Conservation (phyloP, 2,888 invertebrate genomes). For the Scaptodrosophila latifasciaeformis region DNA sequence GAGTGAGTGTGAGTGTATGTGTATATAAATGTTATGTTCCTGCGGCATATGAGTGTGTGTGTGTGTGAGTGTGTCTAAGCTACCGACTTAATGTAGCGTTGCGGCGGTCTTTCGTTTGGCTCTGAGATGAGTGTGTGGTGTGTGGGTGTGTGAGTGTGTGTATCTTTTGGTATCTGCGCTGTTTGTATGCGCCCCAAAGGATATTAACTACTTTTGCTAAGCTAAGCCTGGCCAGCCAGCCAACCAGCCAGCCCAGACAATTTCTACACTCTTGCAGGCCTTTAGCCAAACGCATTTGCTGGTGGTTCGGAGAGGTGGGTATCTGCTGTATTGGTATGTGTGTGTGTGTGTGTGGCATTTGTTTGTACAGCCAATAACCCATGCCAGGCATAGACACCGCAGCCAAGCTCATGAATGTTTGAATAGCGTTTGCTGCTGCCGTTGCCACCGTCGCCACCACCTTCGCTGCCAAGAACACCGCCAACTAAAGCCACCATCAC, state of each 20-base stretch:
- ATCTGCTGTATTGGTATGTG: too few relatives aligned
- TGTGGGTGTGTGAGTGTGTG: too few relatives aligned
- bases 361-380: constrained; percentile 44
- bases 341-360: too few relatives aligned
- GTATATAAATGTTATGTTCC: too few relatives aligned
- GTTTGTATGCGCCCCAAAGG: constrained; percentile 35
- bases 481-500: constrained; percentile 29
- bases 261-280: too few relatives aligned
- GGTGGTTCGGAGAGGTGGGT: constrained; percentile 21
- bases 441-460: constrained; percentile 2
- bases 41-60: constrained; percentile 15
- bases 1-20: neutral
- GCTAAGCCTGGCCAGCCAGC: constrained; percentile 5
- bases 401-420: constrained; percentile 58
- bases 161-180: constrained; percentile 13
- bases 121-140: too few relatives aligned
- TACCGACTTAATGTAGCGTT: neutral
- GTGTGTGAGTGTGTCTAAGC: neutral
- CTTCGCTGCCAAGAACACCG: neutral
- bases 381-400: constrained; percentile 16
- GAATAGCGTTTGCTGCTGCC: constrained; percentile 39
- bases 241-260: constrained; percentile 1
- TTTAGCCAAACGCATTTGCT: too few relatives aligned
- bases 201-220: constrained; percentile 28
- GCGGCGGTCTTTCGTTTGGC: too few relatives aligned